Base-by-base conservation (phyloP, 2,888 invertebrate species). In the Monoplex corrugatus region DNA sequence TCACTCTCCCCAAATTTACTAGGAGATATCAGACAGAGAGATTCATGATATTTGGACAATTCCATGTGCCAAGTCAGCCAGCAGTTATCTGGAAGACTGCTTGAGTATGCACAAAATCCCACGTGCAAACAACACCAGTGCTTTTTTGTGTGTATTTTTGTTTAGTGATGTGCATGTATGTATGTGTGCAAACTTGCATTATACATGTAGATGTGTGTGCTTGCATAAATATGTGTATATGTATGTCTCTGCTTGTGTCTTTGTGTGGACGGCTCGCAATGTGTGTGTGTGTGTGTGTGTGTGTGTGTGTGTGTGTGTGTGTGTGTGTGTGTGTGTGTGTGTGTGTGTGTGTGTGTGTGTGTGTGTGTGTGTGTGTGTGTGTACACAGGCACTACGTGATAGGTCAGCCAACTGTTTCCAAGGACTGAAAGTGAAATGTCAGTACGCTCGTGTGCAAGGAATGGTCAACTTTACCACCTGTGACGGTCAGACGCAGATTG, bases 351-450 rank as follows among this genome's bases (percentile, higher is more conserved):
- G 28, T 72, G 88, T 88, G 84, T 72, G 75, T 32, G n/a, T 63
- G 63, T 63, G 2, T 2, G 63, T 63, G 63, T 63, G 72, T 72
- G 32, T 35, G 32, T 75, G 0, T 75, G 35, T 75, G 75, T 75
- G 35, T 84, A 23, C 35, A 0, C 89, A 94, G 94, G 93, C 94
- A 35, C 88, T 94, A 80, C 92, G 93, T 0, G 86, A 92, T 13
- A 87, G 63, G 19, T 94, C 94, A 0, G 75, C 19, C 0, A 92
- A 89, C 78, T 95, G 95, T 86, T 90, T 89, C 35, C 95, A 95
- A 89, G 83, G 90, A n/a, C 63, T 94, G 45, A 40, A 32, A 0
- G 91, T 93, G 50, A 80, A 84, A 2, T 94, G 95, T 88, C 75
- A 87, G 32, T 93, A 94, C 80, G 93, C 94, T 2, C 94, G 94